Evolutionary conservation across 2,797 vertebrate species (phyloP), one percentile per base, ranked within the genome.

Genomic region (Yasuhikotakia modesta): DNA sequence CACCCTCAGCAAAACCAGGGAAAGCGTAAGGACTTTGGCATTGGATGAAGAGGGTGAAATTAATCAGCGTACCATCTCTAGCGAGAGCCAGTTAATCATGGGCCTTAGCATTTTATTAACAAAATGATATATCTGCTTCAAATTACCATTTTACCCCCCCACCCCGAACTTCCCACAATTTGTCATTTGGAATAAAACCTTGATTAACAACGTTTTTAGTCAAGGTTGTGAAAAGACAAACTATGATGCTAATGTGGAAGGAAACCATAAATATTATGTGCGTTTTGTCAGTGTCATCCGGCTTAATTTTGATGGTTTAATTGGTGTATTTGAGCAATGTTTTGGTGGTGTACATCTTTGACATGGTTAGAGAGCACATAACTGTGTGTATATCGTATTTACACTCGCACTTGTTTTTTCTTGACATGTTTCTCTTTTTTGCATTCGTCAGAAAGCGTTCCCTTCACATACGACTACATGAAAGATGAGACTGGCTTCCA

Each of bases 71-170:
- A 80, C 80, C 80, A 83, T 85, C 86, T n/a, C n/a, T n/a, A n/a
- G 68, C 73, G 48, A 80, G 73, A 63, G 55, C 88, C 85, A 85
- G 87, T 88, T 88, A 90, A 91, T 88, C 89, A 90, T 74, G 82
- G 80, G 87, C 88, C 87, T 90, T 88, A 88, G 89, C 83, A 63
- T 86, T 91, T 92, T 88, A 88, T 85, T 88, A 83, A 79, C 79
- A 87, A 87, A 87, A 86, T 87, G 81, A 88, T 87, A 73, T 82
- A 85, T 85, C 82, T 73, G 50, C 79, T 69, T 81, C 67, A 82
- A 85, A 88, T 89, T 76, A 84, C 82, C 84, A 86, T 84, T 84
- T 86, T 82, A n/a, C 70, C 79, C 68, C 71, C 58, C 74, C 70
- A n/a, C n/a, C n/a, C n/a, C n/a, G 13, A 27, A 43, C 35, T 2